These are phyloP conservation scores for Sphenopsis melanotis DNA, from an alignment of 2,797 vertebrate species.

Conservation along the genomic window DNA sequence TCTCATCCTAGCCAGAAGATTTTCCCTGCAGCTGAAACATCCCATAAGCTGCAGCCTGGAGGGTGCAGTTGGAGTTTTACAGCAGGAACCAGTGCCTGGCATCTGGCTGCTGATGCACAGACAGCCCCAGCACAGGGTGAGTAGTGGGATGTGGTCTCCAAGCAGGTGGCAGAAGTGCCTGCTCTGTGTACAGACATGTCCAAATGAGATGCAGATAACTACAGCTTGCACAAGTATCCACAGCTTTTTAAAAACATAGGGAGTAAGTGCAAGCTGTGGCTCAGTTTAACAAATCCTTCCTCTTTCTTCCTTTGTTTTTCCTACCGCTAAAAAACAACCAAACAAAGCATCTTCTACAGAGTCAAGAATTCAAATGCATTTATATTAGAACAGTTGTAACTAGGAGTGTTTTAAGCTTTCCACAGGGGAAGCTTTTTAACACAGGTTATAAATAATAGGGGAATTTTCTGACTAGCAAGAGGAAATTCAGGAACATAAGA, in stretches of 20 bases:
- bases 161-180: neutral
- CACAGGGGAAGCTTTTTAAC: neutral
- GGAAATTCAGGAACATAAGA: neutral
- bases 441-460: neutral
- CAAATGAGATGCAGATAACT: neutral
- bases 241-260: rapidly evolving
- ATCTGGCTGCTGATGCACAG: neutral
- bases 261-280: neutral
- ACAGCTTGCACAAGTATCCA: neutral
- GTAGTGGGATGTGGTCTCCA: neutral
- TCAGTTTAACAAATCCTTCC: neutral
- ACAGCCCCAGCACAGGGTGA: rapidly evolving
- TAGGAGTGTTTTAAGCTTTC: neutral
- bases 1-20: neutral
- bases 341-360: neutral
- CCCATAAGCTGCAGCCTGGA: neutral
- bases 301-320: neutral
- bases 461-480: neutral
- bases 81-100: neutral
- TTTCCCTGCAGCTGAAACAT: neutral
- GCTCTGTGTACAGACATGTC: rapidly evolving
- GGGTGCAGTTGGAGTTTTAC: neutral
- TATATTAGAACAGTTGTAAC: neutral
- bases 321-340: neutral
- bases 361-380: neutral